A percentile compares a stretch with the other conserved stretches of the same genome.
phyloP scores from a whole-genome alignment of 2,113 vertebrate species.

The Sander vitreus region DNA sequence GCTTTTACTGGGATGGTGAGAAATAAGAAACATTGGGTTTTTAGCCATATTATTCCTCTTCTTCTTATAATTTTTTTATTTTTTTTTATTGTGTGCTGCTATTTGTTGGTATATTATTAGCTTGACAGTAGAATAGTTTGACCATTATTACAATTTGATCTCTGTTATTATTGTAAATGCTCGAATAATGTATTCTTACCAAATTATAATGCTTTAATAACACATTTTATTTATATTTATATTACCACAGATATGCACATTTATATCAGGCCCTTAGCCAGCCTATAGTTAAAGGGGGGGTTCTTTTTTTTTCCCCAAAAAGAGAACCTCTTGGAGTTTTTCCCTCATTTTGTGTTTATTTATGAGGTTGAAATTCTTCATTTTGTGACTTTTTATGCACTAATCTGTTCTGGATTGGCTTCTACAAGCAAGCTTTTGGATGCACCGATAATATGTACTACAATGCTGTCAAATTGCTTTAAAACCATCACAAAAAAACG shows the following conservation, averaged over 20 bases:
- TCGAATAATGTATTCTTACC: background rate
- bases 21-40: background rate
- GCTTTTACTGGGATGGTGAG: background rate
- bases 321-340: too few relatives aligned
- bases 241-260: background rate
- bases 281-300: too few relatives aligned
- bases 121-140: background rate
- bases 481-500: too few relatives aligned
- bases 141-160: background rate
- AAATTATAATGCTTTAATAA: background rate
- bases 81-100: conserved; percentile 1
- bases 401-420: too few relatives aligned
- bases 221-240: too few relatives aligned
- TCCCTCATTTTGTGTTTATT: too few relatives aligned
- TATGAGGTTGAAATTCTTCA: too few relatives aligned
- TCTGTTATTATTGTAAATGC: background rate
- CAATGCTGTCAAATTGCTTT: too few relatives aligned
- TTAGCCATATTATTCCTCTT: background rate
- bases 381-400: too few relatives aligned
- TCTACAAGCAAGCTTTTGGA: too few relatives aligned
- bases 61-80: conserved; percentile 1
- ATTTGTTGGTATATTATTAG: background rate
- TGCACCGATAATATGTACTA: too few relatives aligned
- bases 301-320: too few relatives aligned
- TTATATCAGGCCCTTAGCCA: background rate